These are phyloP conservation scores for Percina caprodes DNA, from an alignment of 2,113 vertebrate species.

Conservation along the genomic window DNA sequence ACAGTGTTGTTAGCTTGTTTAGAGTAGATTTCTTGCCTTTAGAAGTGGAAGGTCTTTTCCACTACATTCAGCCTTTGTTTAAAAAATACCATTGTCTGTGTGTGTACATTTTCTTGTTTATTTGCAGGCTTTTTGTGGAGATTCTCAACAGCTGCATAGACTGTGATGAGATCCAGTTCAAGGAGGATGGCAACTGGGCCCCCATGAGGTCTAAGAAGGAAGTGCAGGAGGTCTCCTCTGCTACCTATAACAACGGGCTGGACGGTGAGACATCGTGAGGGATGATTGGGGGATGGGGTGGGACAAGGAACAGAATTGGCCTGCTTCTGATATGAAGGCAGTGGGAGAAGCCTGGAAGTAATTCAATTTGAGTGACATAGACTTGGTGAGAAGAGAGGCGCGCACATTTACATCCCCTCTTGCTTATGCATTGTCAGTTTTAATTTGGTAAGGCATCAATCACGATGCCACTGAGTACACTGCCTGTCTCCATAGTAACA, in stretches of 20 bases:
- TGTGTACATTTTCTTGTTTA: constrained; percentile 32
- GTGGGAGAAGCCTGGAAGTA: background rate
- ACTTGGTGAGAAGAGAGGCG: background rate
- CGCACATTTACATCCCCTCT: constrained; percentile 6
- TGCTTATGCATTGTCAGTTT: constrained; percentile 55
- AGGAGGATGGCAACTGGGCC: constrained; percentile 97
- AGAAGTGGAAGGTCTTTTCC: constrained; percentile 7
- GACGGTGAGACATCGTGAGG: constrained; percentile 84
- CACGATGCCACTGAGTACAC: constrained; percentile 21
- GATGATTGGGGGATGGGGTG: background rate
- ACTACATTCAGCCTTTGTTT: background rate
- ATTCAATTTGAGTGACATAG: constrained; percentile 37
- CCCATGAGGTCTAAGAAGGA: constrained; percentile 98
- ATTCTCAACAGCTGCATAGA: constrained; percentile 97
- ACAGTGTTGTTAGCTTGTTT: background rate
- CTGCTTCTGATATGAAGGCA: constrained; percentile 5
- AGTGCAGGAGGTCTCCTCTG: constrained; percentile 92
- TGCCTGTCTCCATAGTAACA: constrained; percentile 63
- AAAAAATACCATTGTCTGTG: background rate
- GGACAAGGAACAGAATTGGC: background rate
- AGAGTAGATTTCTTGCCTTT: background rate
- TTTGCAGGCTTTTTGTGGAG: constrained; percentile 95
- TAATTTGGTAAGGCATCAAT: constrained; percentile 42
- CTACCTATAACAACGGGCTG: constrained; percentile 89
- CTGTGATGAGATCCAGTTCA: constrained; percentile 98